phyloP scores from a whole-genome alignment of 2,113 vertebrate species.

The Sinocyclocheilus anophthalmus region DNA sequence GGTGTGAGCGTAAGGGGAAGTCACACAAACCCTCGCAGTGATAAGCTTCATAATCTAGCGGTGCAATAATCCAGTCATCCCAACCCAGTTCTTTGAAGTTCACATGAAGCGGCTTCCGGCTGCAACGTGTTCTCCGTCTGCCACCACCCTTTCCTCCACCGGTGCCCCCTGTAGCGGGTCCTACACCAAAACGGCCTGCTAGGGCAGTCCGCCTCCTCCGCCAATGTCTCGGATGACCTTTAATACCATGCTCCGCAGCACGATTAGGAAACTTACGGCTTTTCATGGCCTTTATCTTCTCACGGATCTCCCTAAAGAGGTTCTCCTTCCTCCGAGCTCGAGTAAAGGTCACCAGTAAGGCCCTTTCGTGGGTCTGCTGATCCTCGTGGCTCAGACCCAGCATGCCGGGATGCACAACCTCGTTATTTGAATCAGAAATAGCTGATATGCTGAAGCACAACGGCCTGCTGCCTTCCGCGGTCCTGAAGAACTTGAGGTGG shows the following conservation, averaged over 20 bases:
- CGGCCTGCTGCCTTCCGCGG: constrained; percentile 15
- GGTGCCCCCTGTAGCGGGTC: background rate
- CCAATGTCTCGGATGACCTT: constrained; percentile 44
- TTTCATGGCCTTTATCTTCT: constrained; percentile 77
- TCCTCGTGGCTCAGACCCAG: constrained; percentile 73
- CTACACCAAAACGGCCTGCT: constrained; percentile 53
- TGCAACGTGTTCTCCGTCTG: constrained; percentile 81
- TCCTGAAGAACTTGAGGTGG: constrained; percentile 51
- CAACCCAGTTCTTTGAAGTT: constrained; percentile 90
- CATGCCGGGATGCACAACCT: constrained; percentile 60
- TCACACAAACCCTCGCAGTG: constrained; percentile 87
- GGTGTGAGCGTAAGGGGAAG: constrained; percentile 86
- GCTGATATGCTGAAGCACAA: constrained; percentile 78
- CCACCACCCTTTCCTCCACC: constrained; percentile 67
- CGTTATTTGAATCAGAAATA: constrained; percentile 65
- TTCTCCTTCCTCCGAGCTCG: constrained; percentile 76
- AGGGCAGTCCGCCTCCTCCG: constrained; percentile 68
- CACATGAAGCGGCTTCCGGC: constrained; percentile 83
- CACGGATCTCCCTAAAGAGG: constrained; percentile 83
- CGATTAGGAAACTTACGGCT: constrained; percentile 58
- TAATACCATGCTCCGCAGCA: constrained; percentile 54
- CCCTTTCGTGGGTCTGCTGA: constrained; percentile 71
- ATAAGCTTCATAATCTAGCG: constrained; percentile 86
- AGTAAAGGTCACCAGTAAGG: constrained; percentile 82
- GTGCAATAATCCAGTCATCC: constrained; percentile 91